Base-by-base conservation (phyloP, 2,888 invertebrate species). In the Ochropacha duplaris region DNA sequence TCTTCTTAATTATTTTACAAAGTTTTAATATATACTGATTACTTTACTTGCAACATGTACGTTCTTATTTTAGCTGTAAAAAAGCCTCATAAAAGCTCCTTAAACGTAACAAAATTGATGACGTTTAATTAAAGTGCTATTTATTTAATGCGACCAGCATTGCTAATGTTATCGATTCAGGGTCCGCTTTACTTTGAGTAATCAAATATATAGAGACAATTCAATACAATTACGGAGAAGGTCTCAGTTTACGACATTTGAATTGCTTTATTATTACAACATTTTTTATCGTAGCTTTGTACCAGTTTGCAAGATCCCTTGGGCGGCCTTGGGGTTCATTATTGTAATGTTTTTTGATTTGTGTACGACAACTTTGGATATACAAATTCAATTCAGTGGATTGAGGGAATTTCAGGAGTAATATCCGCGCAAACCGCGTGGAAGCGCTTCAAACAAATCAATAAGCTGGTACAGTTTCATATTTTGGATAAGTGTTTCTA, bases 131-230 rank as follows among this genome's bases (percentile, higher is more conserved):
- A 3, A 12, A 31, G 31, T 31, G 31, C 31, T 31, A 12, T 31
- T 31, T 31, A 31, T 31, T 72, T 69, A 71, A 76, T 69, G 69
- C 56, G 71, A 70, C 74, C 68, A 71, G 73, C 71, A 71, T 69
- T 68, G 60, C 62, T 54, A 64, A 65, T 65, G 54, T 57, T 57
- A 55, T 60, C 57, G 56, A 55, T 31, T n/a, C 12, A 51, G 50
- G 56, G 49, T 54, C 50, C 39, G 24, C 44, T 51, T 58, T 54
- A 62, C 60, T 64, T 57, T 52, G 24, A 51, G 44, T 61, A 65
- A 64, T 72, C 28, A n/a, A n/a, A n/a, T n/a, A n/a, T n/a, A n/a
- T n/a, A n/a, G n/a, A n/a, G n/a, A n/a, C n/a, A n/a, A n/a, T 50
- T 26, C 28, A 8, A 14, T 4, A n/a, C n/a, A 14, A 50, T 16